phyloP scores from a whole-genome alignment of 2,888 invertebrate species.

The Drosophila setosimentum region DNA sequence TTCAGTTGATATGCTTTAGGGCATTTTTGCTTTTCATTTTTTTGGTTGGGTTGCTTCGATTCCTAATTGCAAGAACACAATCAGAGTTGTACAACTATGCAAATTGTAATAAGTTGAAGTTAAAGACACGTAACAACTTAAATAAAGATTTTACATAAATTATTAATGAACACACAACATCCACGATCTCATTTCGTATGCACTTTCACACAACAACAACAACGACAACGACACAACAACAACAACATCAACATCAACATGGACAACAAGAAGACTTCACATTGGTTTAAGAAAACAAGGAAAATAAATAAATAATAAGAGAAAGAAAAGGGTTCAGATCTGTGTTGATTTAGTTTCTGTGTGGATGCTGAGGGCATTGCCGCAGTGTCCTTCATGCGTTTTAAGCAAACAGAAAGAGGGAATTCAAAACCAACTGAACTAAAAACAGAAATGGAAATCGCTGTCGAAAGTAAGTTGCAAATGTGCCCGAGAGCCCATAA shows the following conservation, averaged over 20 bases:
- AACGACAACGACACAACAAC: background rate
- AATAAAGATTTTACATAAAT: constrained; percentile 26
- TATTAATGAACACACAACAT: constrained; percentile 49
- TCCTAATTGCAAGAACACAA: constrained; percentile 69
- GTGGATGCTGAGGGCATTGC: constrained; percentile 39
- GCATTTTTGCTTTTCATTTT: constrained; percentile 35
- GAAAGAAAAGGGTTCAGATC: constrained; percentile 13
- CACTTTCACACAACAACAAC: constrained; percentile 50
- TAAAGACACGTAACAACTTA: constrained; percentile 56
- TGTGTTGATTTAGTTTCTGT: constrained; percentile 25
- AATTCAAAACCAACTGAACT: constrained; percentile 14
- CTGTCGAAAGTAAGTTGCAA: constrained; percentile 35
- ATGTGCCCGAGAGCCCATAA: constrained; percentile 30
- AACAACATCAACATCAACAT: constrained; percentile 13
- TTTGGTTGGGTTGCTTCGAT: constrained; percentile 46
- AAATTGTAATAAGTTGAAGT: constrained; percentile 82
- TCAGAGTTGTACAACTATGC: constrained; percentile 79
- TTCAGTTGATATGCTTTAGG: constrained; percentile 60
- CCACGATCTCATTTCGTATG: constrained; percentile 65
- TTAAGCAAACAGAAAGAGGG: constrained; percentile 32
- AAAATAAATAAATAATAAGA: constrained; percentile 3
- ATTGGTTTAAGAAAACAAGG: constrained; percentile 16
- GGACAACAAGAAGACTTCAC: constrained; percentile 38
- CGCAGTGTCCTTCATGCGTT: constrained; percentile 73
- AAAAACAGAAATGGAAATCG: constrained; percentile 15